Evolutionary conservation across 2,113 vertebrate species (phyloP).

Genomic region (Chiloscyllium plagiosum): DNA sequence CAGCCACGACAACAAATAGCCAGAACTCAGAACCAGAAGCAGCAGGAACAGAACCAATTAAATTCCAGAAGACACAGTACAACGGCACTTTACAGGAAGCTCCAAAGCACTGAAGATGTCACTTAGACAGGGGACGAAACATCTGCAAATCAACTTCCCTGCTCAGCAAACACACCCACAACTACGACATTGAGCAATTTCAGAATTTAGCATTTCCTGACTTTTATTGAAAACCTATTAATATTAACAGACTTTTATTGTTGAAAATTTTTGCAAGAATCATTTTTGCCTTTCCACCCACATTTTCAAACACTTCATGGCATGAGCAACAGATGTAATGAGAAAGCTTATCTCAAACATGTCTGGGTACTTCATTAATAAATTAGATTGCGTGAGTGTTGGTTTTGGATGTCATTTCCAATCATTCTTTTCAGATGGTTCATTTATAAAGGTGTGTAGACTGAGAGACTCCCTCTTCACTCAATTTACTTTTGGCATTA

Average conservation of each 20-base stretch:
- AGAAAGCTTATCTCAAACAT: not conserved
- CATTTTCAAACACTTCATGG: not conserved
- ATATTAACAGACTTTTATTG: not conserved
- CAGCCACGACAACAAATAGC: too few relatives aligned
- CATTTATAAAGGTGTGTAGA: constrained; percentile 5
- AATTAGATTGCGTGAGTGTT: not conserved
- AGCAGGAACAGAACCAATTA: too few relatives aligned
- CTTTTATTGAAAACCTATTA: not conserved
- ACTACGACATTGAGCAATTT: not conserved
- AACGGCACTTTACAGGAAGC: too few relatives aligned
- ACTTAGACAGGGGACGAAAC: too few relatives aligned
- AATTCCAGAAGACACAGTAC: too few relatives aligned
- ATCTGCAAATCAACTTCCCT: too few relatives aligned
- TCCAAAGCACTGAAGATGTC: too few relatives aligned
- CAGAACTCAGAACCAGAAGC: too few relatives aligned
- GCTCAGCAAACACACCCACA: too few relatives aligned
- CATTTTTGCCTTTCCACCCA: not conserved
- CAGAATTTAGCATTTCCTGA: not conserved
- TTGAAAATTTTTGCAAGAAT: not conserved
- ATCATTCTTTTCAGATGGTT: not conserved
- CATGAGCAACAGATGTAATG: not conserved
- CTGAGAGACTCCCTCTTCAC: not conserved
- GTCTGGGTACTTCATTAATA: not conserved
- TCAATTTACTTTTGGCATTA: not conserved
- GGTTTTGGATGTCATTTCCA: not conserved